Evolutionary conservation across 2,113 vertebrate species (phyloP).

Genomic region (Dipodomys merriami): DNA sequence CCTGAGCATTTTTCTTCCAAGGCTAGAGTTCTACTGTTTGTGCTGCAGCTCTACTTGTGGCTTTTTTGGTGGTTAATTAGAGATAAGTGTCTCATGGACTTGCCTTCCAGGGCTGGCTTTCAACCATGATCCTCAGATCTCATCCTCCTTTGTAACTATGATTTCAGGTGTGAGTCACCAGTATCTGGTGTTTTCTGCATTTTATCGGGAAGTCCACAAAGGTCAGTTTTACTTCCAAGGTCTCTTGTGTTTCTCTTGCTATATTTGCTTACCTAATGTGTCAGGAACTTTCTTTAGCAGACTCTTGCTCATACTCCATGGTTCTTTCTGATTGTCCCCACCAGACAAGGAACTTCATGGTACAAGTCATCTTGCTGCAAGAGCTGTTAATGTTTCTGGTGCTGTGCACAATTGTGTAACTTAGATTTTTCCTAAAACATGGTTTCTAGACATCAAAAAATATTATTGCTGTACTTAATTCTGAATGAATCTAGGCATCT

Average conservation of each 20-base stretch:
- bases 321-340: background rate
- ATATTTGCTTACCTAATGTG: background rate
- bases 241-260: background rate
- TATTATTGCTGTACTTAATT: background rate
- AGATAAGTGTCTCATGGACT: too few relatives aligned
- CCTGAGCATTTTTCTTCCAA: too few relatives aligned
- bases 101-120: too few relatives aligned
- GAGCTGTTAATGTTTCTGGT: background rate
- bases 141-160: too few relatives aligned
- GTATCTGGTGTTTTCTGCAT: background rate
- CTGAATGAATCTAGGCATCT: background rate
- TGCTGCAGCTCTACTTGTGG: too few relatives aligned
- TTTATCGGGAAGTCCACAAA: background rate
- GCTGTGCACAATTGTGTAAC: background rate
- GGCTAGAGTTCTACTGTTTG: too few relatives aligned
- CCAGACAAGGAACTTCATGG: background rate
- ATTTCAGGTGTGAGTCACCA: too few relatives aligned
- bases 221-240: background rate
- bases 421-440: background rate
- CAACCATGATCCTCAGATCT: too few relatives aligned
- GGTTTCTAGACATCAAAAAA: background rate
- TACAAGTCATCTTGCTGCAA: accelerated
- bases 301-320: background rate
- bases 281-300: background rate
- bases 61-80: too few relatives aligned